phyloP scores from a whole-genome alignment of 2,797 vertebrate species.

The Sebastolobus alascanus region DNA sequence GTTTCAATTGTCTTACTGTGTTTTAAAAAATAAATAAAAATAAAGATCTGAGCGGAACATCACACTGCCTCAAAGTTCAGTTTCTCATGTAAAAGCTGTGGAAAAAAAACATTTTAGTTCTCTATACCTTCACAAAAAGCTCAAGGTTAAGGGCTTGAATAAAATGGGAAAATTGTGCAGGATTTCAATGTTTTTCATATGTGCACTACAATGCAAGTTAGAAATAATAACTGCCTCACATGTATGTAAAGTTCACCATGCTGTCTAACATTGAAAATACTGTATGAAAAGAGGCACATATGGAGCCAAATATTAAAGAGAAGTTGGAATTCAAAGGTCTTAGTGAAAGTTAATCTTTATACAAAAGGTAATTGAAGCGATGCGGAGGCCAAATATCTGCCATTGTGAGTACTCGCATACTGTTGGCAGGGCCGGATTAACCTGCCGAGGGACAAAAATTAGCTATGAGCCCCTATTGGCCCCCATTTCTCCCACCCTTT shows the following conservation, averaged over 20 bases:
- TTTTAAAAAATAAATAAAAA: too few relatives aligned
- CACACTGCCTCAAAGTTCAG: neutral
- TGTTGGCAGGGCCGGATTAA: neutral
- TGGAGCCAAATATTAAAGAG: neutral
- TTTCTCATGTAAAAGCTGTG: neutral
- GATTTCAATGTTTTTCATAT: neutral
- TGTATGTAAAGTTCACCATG: neutral
- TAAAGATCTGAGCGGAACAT: slow-evolving; percentile 3
- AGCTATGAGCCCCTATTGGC: neutral
- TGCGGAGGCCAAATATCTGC: neutral
- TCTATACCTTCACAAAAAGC: neutral
- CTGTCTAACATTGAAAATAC: neutral
- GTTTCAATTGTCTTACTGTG: neutral
- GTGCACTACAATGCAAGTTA: neutral
- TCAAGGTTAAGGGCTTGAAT: neutral
- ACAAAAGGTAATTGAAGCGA: slow-evolving; percentile 12
- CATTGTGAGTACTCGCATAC: neutral
- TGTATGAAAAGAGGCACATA: slow-evolving; percentile 9
- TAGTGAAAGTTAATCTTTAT: neutral
- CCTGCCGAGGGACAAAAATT: neutral
- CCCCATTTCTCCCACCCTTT: neutral
- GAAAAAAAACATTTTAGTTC: neutral
- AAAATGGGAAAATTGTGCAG: too few relatives aligned
- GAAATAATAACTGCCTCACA: neutral
- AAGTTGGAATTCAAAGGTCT: slow-evolving; percentile 26